Evolutionary conservation across 2,888 invertebrate genomes (phyloP), one percentile per base, ranked within the genome.

Genomic region (Agrenia bidenticulata): DNA sequence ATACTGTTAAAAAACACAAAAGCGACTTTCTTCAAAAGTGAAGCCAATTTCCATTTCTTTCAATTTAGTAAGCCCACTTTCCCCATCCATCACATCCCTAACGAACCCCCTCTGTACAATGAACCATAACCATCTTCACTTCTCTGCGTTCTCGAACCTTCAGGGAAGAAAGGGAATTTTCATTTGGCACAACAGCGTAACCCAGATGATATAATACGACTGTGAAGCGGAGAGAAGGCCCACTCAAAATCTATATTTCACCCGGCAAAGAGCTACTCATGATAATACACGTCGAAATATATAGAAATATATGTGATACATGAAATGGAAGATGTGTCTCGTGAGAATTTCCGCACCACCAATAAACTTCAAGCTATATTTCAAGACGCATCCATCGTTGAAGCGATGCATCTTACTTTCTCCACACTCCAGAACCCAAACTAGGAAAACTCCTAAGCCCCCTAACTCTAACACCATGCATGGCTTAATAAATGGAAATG

Each of bases 241-340:
- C 23, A 9, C 15, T 32, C 32, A 32, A 11, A 32, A 45, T n/a
- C 5, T 45, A 45, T 45, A 45, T 45, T 45, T 32, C 32, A 11
- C 11, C 32, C 11, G 32, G 24, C 41, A 32, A n/a, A 55, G 45
- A 63, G 63, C 63, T 53, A 55, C 55, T 63, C 63, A 62, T 62
- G 39, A 54, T 64, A 61, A 61, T 66, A 56, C 45, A 11, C 62
- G 69, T 66, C 69, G 42, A 54, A 23, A 21, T 59, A 60, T 63
- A 73, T 73, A 66, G 72, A 73, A 67, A 73, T 69, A 63, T 73
- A 73, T 71, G 70, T 64, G 71, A 66, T 64, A 57, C 42, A 63
- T 55, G 51, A 62, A 61, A 65, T 56, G 54, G 60, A 49, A 54
- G 62, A 68, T 70, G 66, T 49, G 64, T 69, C 71, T 63, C 71